A percentile compares a stretch with the other conserved stretches of the same genome.
phyloP scores from a whole-genome alignment of 2,113 vertebrate species.

The Petromus typicus region DNA sequence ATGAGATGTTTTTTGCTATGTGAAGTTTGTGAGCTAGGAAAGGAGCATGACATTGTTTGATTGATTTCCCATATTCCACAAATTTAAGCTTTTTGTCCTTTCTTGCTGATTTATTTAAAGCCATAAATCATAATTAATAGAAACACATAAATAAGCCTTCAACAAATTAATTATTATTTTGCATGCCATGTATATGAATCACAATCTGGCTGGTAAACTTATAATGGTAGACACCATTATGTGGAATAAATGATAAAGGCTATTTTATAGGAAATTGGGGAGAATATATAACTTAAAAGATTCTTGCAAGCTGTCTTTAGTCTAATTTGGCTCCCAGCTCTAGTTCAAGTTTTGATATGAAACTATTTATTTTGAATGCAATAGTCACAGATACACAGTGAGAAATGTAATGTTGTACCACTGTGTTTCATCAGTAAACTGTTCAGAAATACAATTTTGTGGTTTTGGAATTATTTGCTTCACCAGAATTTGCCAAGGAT shows the following conservation, averaged over 20 bases:
- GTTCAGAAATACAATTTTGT: constrained; percentile 62
- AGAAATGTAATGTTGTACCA: constrained; percentile 30
- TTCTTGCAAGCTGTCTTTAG: constrained; percentile 51
- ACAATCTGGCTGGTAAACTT: constrained; percentile 79
- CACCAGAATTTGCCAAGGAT: constrained; percentile 8
- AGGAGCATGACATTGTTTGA: neutral
- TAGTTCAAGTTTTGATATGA: constrained; percentile 69
- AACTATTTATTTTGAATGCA: constrained; percentile 67
- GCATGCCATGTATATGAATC: constrained; percentile 57
- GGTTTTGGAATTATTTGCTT: neutral
- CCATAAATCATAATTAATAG: constrained; percentile 52
- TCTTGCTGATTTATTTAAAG: constrained; percentile 74
- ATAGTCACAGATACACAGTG: constrained; percentile 69
- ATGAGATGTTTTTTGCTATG: constrained; percentile 13
- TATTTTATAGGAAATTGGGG: constrained; percentile 60
- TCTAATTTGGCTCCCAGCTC: constrained; percentile 72
- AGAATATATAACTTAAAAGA: constrained; percentile 64
- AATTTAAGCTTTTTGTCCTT: neutral
- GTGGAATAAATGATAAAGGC: constrained; percentile 71
- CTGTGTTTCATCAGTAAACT: constrained; percentile 59
- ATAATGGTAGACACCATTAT: constrained; percentile 74
- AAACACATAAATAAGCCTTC: constrained; percentile 64
- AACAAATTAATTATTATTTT: constrained; percentile 76
- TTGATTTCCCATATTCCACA: constrained; percentile 4
- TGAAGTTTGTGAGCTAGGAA: neutral